Evolutionary conservation across 2,888 invertebrate genomes (phyloP).

Genomic region (Ochropleura leucogaster): DNA sequence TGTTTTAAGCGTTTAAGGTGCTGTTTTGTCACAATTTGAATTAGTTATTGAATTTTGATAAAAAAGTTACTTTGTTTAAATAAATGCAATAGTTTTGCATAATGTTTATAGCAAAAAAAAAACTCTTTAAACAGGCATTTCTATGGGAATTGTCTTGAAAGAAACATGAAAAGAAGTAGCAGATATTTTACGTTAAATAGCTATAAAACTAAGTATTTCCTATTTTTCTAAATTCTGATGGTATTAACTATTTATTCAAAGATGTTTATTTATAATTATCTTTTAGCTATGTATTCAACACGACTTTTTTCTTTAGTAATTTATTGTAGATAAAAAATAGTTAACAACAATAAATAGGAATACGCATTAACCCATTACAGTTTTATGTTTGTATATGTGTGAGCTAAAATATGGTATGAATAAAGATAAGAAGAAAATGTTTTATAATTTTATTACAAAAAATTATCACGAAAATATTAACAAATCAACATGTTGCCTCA

Average conservation of each 20-base stretch:
- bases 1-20: constrained; percentile 16
- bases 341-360: constrained; percentile 19
- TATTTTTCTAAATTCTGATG: constrained; percentile 32
- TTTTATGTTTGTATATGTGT: constrained; percentile 57
- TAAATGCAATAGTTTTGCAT: not conserved
- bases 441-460: not conserved
- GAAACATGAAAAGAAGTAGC: not conserved
- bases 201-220: constrained; percentile 31
- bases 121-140: not conserved
- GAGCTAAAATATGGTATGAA: constrained; percentile 56
- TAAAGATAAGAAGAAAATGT: constrained; percentile 29
- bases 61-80: not conserved
- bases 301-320: constrained; percentile 60
- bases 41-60: too few relatives aligned
- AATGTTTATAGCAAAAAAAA: not conserved
- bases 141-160: not conserved
- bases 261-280: constrained; percentile 27
- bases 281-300: constrained; percentile 31
- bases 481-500: not conserved
- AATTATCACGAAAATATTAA: not conserved
- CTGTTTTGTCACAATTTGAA: not conserved
- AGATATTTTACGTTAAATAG: not conserved
- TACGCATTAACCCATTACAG: constrained; percentile 27
- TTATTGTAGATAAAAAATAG: constrained; percentile 64
- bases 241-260: constrained; percentile 39